Evolutionary conservation across 2,888 invertebrate genomes (phyloP), one percentile per base, ranked within the genome.

Genomic region (Drosophila hamatofila): DNA sequence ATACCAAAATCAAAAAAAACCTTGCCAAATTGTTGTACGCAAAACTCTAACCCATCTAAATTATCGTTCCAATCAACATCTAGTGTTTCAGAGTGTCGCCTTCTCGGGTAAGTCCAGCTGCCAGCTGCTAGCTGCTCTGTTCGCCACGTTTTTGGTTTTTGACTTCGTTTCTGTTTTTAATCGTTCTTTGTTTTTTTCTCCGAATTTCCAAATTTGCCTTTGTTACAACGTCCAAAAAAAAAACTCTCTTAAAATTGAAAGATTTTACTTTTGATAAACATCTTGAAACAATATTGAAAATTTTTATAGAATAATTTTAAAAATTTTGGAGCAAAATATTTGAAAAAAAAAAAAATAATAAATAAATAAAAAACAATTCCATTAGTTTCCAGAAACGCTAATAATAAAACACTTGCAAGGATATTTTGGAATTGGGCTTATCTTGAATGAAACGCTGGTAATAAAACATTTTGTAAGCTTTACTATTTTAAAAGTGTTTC

Each of bases 81-180:
- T 96, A 97, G 97, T 97, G 97, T 97, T 97, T 96, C 97, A 97
- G 96, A 97, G 97, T 94, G 97, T 97, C 96, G 97, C 97, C 94
- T 97, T 97, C 95, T 97, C 97, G 94, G 97, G 97, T 97, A 97
- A 97, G 97, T 93, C 76, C 62, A 35, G 42, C 30, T 30, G n/a
- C n/a, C n/a, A 30, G 30, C 14, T 37, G 35, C 35, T 16, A 30
- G 30, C 65, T 56, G 70, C 67, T 61, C 37, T 23, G 37, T 57
- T 49, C 39, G 46, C n/a, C 60, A 42, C 16, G 46, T 70, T 62
- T 39, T 51, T 16, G 5, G 56, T 39, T 51, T 56, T 39, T 39
- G 8, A 33, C 41, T 23, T 23, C n/a, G 23, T 30, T 46, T 48
- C 54, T 23, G n/a, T 7, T 16, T 42, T 52, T 60, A 5, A 5